Conservation (phyloP, 2,113 vertebrate species). For the Rhinichthys klamathensis region DNA sequence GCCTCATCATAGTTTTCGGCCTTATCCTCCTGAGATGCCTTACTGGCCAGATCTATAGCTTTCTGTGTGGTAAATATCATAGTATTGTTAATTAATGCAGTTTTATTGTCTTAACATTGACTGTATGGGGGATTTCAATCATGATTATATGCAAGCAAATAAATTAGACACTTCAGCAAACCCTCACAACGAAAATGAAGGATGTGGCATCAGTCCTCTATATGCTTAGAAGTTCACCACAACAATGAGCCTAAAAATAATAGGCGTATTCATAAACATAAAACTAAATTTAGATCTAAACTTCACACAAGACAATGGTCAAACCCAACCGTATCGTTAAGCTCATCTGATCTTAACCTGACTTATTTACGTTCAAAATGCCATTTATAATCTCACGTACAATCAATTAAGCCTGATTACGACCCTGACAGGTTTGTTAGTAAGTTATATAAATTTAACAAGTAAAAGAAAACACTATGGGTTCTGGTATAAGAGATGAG, state of each 20-base stretch:
- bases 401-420: not conserved
- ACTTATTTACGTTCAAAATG: not conserved
- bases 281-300: not conserved
- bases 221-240: not conserved
- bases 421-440: no score
- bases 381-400: not conserved
- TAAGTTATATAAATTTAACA: not conserved
- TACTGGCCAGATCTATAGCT: conserved; percentile 94
- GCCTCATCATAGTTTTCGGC: conserved; percentile 95
- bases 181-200: not conserved
- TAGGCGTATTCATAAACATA: not conserved
- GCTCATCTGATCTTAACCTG: not conserved
- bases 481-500: not conserved
- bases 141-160: not conserved
- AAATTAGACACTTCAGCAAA: not conserved
- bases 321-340: not conserved
- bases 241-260: not conserved
- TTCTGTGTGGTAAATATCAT: conserved; percentile 79
- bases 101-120: not conserved
- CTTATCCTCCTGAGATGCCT: conserved; percentile 96
- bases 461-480: not conserved
- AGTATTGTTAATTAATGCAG: not conserved
- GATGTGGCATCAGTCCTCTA: not conserved
- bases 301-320: not conserved
- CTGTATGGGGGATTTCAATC: not conserved